Evolutionary conservation across 92 coral and sea anemone genomes (phyloP).

Genomic region (Porites evermanni): DNA sequence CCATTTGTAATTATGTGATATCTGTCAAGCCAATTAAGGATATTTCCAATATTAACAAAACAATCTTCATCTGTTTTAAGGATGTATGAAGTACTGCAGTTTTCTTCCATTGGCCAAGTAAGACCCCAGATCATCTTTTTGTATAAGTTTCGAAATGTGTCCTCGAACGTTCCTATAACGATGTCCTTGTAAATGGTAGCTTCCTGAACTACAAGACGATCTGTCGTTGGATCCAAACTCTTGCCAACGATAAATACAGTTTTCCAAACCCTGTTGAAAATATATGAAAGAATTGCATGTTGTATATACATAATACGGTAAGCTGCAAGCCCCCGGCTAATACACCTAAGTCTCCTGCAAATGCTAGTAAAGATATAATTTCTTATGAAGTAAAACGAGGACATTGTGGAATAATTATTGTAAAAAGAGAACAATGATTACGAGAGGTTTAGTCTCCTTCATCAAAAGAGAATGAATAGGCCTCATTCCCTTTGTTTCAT

Average conservation of each 20-base stretch:
- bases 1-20: conserved; percentile 25
- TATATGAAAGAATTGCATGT: too few species aligned
- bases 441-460: too few species aligned
- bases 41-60: conserved; percentile 42
- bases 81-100: conserved; percentile 39
- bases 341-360: too few species aligned
- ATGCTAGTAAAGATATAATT: too few species aligned
- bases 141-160: conserved; percentile 57
- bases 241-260: conserved; percentile 59
- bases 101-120: conserved; percentile 48
- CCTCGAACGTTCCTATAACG: conserved; percentile 46
- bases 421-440: too few species aligned
- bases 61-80: conserved; percentile 68
- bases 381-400: too few species aligned
- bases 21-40: conserved; percentile 40
- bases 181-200: conserved; percentile 38
- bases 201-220: conserved; percentile 32
- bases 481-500: too few species aligned
- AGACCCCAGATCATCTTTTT: conserved; percentile 46
- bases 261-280: conserved; percentile 44
- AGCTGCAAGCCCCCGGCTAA: too few species aligned
- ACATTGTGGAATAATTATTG: too few species aligned
- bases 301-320: too few species aligned
- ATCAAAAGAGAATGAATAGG: too few species aligned
- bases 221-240: conserved; percentile 14